phyloP scores from a whole-genome alignment of 2,113 vertebrate species.

The Lampris megalopsis region DNA sequence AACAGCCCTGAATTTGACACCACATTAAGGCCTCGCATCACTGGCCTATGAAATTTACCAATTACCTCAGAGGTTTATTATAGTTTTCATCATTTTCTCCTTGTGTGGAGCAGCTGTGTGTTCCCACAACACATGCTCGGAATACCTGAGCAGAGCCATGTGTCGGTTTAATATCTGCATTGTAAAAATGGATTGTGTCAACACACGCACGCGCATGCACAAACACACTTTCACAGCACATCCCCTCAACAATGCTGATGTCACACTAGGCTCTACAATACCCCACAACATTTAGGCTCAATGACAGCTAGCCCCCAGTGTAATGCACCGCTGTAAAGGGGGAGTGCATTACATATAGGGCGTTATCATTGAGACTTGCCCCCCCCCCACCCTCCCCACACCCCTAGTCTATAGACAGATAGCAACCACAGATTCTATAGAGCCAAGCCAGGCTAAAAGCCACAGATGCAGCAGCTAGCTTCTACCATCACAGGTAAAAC shows the following conservation, averaged over 20 bases:
- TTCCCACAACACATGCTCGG: constrained; percentile 53
- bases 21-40: constrained; percentile 71
- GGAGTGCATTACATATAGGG: constrained; percentile 62
- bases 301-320: constrained; percentile 71
- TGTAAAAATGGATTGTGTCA: constrained; percentile 20
- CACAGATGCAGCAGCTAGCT: constrained; percentile 78
- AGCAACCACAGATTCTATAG: constrained; percentile 80
- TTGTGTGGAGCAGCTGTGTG: constrained; percentile 59
- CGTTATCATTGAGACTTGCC: constrained; percentile 74
- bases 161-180: constrained; percentile 43
- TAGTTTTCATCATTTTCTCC: constrained; percentile 67
- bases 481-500: constrained; percentile 81
- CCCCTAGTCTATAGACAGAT: constrained; percentile 72
- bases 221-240: constrained; percentile 72
- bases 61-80: constrained; percentile 72
- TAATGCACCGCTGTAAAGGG: constrained; percentile 49
- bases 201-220: constrained; percentile 68
- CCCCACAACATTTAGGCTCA: constrained; percentile 70
- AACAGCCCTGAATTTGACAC: constrained; percentile 59
- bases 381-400: not conserved
- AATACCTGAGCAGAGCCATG: constrained; percentile 58
- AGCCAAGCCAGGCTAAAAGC: constrained; percentile 80
- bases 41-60: constrained; percentile 75
- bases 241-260: constrained; percentile 65
- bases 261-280: constrained; percentile 70